A percentile compares a stretch with the other conserved stretches of the same genome.
Conservation (phyloP, 64 coral and sea anemone species). For the Orbicella faveolata region DNA sequence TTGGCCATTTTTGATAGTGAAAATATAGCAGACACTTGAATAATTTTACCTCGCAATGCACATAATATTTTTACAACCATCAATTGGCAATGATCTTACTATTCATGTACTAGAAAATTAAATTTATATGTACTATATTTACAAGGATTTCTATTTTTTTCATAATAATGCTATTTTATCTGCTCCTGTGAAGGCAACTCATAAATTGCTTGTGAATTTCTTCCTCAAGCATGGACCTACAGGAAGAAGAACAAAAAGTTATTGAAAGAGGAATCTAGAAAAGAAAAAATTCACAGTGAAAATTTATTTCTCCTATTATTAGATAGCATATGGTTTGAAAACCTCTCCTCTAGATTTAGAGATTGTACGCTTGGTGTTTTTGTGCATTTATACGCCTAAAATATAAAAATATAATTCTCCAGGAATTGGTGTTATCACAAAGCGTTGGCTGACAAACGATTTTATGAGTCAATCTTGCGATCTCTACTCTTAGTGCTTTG, state of each 20-base stretch:
- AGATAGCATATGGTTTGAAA: too few relatives aligned
- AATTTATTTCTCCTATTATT: too few relatives aligned
- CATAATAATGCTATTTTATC: constrained; percentile 10
- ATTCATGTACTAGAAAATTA: constrained; percentile 19
- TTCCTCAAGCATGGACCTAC: background rate
- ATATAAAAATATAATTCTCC: too few relatives aligned
- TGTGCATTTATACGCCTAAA: too few relatives aligned
- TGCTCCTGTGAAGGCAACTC: background rate
- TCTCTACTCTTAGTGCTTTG: too few relatives aligned
- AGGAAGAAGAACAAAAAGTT: background rate
- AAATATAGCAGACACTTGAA: constrained; percentile 11
- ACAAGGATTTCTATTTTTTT: constrained; percentile 32
- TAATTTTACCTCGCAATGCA: background rate
- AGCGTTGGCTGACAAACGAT: too few relatives aligned
- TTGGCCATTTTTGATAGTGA: background rate
- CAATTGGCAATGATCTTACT: background rate
- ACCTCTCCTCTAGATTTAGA: too few relatives aligned
- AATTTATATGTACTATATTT: constrained; percentile 18
- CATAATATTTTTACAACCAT: constrained; percentile 15
- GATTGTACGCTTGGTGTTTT: too few relatives aligned
- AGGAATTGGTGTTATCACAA: too few relatives aligned
- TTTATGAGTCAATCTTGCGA: too few relatives aligned
- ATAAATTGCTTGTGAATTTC: background rate
- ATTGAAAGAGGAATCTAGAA: background rate
- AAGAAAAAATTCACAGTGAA: too few relatives aligned